A percentile compares a stretch with the other conserved stretches of the same genome.
These are phyloP conservation scores for Ethmia dodecea DNA, from an alignment of 2,888 invertebrate species.

Conservation along the genomic window DNA sequence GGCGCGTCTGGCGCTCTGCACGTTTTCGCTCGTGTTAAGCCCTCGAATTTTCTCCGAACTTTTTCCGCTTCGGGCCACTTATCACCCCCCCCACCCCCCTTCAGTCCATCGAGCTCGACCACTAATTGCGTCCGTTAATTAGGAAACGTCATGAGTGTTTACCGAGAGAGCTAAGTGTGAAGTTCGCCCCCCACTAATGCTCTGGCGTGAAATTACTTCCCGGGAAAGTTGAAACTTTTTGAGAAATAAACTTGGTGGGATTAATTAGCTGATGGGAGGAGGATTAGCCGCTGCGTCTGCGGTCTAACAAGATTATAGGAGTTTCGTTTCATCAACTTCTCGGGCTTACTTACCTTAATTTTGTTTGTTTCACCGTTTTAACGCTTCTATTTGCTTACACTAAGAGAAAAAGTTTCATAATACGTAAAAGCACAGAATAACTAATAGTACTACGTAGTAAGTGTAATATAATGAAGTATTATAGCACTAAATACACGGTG, in stretches of 20 bases:
- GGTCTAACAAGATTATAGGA: slow-evolving; percentile 74
- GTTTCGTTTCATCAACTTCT: slow-evolving; percentile 68
- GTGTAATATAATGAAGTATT: too few relatives aligned
- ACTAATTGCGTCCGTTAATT: slow-evolving; percentile 78
- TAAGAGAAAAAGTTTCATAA: too few relatives aligned
- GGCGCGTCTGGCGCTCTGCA: slow-evolving; percentile 37
- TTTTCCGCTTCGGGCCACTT: slow-evolving; percentile 69
- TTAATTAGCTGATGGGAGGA: slow-evolving; percentile 75
- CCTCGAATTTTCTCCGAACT: slow-evolving; percentile 68
- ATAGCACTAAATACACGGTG: too few relatives aligned
- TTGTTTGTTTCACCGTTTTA: slow-evolving; percentile 52
- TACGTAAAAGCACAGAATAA: too few relatives aligned
- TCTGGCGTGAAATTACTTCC: slow-evolving; percentile 72
- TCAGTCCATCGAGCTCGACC: slow-evolving; percentile 64
- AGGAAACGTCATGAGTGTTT: slow-evolving; percentile 78
- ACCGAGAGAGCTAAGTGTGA: slow-evolving; percentile 75
- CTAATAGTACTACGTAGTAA: too few relatives aligned
- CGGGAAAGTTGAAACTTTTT: slow-evolving; percentile 17
- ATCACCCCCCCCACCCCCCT: slow-evolving; percentile 46
- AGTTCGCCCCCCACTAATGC: slow-evolving; percentile 65
- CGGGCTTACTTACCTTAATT: slow-evolving; percentile 69
- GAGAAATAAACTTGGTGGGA: slow-evolving; percentile 63
- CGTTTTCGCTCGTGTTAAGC: slow-evolving; percentile 48
- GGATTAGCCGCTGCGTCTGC: slow-evolving; percentile 68
- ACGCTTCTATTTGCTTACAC: too few relatives aligned